Conservation (phyloP, 2,113 vertebrate species). For the Trogon surrucura region DNA sequence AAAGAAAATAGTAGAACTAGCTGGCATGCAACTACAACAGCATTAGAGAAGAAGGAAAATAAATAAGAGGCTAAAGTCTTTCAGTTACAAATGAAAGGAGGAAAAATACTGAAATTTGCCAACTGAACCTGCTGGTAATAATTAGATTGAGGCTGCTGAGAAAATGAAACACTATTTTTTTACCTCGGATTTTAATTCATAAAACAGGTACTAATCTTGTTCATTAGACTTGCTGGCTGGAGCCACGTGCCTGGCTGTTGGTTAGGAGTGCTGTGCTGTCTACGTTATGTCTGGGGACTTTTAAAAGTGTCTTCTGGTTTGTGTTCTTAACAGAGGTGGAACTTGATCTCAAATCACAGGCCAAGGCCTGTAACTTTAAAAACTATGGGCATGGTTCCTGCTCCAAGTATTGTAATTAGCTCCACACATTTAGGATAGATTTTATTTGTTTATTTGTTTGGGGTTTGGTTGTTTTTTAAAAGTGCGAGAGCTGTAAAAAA, state of each 20-base stretch:
- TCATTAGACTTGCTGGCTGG: neutral
- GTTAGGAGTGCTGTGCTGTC: neutral
- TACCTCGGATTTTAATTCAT: constrained; percentile 61
- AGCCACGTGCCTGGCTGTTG: constrained; percentile 41
- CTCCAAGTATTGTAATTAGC: neutral
- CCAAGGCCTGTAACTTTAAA: neutral
- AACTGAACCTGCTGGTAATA: constrained; percentile 61
- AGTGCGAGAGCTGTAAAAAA: neutral
- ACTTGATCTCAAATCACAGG: neutral
- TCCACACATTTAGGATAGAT: neutral
- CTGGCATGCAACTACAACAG: constrained; percentile 11
- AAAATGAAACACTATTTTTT: constrained; percentile 71
- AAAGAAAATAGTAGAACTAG: constrained; percentile 30
- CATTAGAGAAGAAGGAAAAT: constrained; percentile 33
- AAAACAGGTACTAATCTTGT: constrained; percentile 14
- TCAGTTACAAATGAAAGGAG: constrained; percentile 10
- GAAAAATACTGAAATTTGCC: constrained; percentile 8
- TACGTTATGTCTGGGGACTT: neutral
- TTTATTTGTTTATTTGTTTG: neutral
- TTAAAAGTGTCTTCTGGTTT: constrained; percentile 36
- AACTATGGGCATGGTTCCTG: neutral
- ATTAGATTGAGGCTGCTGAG: constrained; percentile 52
- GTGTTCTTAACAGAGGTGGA: neutral
- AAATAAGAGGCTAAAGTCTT: constrained; percentile 47
- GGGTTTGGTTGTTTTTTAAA: neutral